Base-by-base conservation (phyloP, 2,113 vertebrate genomes). In the Micronycteris hirsuta region DNA sequence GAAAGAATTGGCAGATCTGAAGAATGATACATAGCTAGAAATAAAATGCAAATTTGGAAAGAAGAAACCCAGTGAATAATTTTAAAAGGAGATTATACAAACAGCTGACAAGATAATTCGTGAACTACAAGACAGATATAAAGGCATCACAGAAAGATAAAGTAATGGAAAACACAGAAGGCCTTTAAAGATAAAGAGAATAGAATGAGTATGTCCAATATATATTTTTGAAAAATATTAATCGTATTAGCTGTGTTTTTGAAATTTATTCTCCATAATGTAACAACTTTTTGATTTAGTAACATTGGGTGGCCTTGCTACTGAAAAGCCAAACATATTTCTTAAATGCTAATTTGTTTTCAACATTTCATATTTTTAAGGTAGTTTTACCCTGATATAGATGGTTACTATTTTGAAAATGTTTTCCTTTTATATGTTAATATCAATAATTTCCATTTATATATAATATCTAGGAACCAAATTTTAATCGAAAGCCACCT, bases 401-500 rank as follows among this genome's bases (percentile, higher is more conserved):
- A 67, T 56, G 11, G 11, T 56, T 70, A 80, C 1, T 82, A 95
- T 49, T 86, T 67, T 68, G 58, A 71, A 45, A 3, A 26, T 19
- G 10, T 56, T 31, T 38, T 47, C 43, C n/a, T 67, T 93, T 36
- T 70, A 71, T 36, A 80, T 9, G 31, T 45, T 45, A 47, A 47
- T 78, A 73, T 45, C n/a, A 91, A 33, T 76, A 76, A 82, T 38
- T 86, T 38, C 70, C 41, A 76, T 52, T 91, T 17, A 77, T 12
- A 56, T 13, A 13, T 54, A 81, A 4, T 73, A 47, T 26, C 24
- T 58, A 22, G 14, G 9, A 52, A 89, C 61, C 24, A 61, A 31
- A 17, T 38, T 87, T 84, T 54, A 94, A 73, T 82, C 80, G 89
- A 96, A 96, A 94, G 31, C 7, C 2, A 76, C 14, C 19, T 89